phyloP scores from a whole-genome alignment of 1,140 invertebrate genomes.

The Bombus consobrinus region DNA sequence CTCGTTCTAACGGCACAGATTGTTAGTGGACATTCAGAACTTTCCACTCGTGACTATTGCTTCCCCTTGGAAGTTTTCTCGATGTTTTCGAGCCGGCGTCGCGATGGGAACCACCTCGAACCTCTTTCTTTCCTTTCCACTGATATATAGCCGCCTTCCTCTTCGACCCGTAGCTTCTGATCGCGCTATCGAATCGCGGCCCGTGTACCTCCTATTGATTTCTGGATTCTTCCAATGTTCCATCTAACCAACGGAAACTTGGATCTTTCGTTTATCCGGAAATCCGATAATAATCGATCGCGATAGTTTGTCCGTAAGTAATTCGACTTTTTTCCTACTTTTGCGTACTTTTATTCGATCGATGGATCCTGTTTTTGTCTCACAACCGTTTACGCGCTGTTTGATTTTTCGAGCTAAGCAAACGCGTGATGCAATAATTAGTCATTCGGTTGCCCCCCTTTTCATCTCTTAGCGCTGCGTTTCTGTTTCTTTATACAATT shows the following conservation, averaged over 20 bases:
- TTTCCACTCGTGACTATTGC: constrained; percentile 74
- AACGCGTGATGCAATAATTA: too few species aligned
- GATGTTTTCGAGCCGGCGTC: constrained; percentile 63
- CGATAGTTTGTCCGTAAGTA: not conserved
- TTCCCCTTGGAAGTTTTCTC: constrained; percentile 67
- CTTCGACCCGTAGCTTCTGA: not conserved
- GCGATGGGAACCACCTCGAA: constrained; percentile 22
- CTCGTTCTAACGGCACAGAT: constrained; percentile 59
- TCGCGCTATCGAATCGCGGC: not conserved
- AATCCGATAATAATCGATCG: not conserved
- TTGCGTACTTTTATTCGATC: not conserved
- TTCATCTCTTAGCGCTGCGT: too few species aligned
- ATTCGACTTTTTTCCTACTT: not conserved
- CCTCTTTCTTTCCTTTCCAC: not conserved
- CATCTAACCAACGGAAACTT: not conserved
- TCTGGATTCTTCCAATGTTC: not conserved
- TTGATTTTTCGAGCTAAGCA: not conserved
- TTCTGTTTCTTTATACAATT: not conserved
- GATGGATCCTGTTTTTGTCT: not conserved
- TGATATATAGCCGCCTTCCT: constrained; percentile 9
- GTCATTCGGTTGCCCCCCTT: too few species aligned
- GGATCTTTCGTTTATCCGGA: not conserved
- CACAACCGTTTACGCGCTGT: not conserved
- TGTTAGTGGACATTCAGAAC: constrained; percentile 77
- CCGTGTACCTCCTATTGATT: not conserved